Conservation (phyloP, 2,113 vertebrate genomes). For the Microcebus jonahi region DNA sequence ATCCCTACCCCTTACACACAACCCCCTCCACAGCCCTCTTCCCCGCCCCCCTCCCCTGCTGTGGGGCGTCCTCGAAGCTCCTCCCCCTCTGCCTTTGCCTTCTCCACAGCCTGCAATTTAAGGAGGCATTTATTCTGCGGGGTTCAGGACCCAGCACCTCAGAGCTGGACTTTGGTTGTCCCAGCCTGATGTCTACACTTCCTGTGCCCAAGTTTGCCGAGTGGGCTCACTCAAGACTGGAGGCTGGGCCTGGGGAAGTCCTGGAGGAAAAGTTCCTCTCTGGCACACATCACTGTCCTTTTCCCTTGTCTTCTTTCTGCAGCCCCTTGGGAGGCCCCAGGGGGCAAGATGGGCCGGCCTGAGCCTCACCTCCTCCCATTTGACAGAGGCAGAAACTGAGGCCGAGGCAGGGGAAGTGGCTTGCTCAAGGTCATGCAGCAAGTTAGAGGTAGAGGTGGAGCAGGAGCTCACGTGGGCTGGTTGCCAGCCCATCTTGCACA, state of each 20-base stretch:
- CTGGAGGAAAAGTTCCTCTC: not conserved
- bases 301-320: not conserved
- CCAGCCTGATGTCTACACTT: not conserved
- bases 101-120: not conserved
- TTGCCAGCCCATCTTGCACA: not conserved
- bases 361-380: not conserved
- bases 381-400: not conserved
- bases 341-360: not conserved
- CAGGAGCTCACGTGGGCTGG: not conserved
- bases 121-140: not conserved
- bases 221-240: not conserved
- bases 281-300: not conserved
- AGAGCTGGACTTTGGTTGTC: not conserved
- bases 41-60: not conserved
- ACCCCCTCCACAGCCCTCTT: constrained; percentile 47
- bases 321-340: not conserved
- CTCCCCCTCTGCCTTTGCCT: not conserved
- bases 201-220: not conserved
- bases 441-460: not conserved
- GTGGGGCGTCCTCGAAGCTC: not conserved
- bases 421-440: not conserved
- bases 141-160: not conserved
- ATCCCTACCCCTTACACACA: not conserved
- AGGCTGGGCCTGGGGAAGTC: not conserved
- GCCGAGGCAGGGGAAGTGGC: not conserved